Evolutionary conservation across 2,888 invertebrate species (phyloP), one percentile per base, ranked within the genome.

Genomic region (Heteromyza rotundicornis): DNA sequence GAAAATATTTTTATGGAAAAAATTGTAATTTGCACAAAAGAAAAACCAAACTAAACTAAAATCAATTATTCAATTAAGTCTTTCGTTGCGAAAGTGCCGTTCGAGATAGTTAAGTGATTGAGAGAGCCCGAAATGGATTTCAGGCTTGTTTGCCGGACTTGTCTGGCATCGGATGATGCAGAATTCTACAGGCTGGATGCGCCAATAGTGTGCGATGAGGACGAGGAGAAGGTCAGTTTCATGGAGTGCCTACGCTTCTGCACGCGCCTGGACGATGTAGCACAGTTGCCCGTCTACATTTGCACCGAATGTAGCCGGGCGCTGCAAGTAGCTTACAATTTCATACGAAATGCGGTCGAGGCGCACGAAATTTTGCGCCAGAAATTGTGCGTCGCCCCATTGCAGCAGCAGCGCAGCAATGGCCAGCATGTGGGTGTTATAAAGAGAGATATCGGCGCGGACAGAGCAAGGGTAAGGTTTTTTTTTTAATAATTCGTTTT

Each of bases 141-240:
- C 56, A 74, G 73, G 52, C 68, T 70, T 57, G 65, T 70, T 35
- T 79, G 79, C 69, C 75, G 79, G 51, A 80, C 80, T 60, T 79
- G 79, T 63, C 68, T 79, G 12, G 74, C 75, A 59, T 71, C 75
- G 2, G 74, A 77, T 59, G n/a, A n/a, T n/a, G 72, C 71, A 8
- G 78, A 80, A 62, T 73, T 78, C 62, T 68, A 73, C 16, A 71
- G 70, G 64, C 72, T 79, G 57, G 77, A 76, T 59, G 68, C 73
- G 12, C 64, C 68, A 1, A 65, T 73, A 20, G 71, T 69, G 40
- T 64, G 66, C 36, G 44, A 62, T 40, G 44, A 63, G n/a, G 68
- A 68, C 7, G 65, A 55, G 49, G 58, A 66, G 12, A 68, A 72
- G 57, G 62, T 77, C 16, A 70, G 76, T 0, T 70, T 77, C 1